phyloP scores from a whole-genome alignment of 2,797 vertebrate species.

The Chanos chanos region DNA sequence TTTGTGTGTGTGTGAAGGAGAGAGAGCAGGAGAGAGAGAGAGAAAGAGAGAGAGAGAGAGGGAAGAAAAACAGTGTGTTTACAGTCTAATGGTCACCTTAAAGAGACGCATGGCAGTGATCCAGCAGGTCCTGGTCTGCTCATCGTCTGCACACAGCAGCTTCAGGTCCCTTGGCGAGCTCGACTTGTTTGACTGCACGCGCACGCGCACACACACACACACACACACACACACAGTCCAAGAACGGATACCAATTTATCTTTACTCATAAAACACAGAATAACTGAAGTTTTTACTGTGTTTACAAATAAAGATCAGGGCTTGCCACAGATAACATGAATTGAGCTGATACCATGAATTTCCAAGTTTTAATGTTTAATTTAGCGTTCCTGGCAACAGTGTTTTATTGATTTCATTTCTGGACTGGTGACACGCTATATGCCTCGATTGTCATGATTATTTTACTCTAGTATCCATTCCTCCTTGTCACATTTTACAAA shows the following conservation, averaged over 20 bases:
- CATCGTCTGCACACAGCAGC: slow-evolving; percentile 94
- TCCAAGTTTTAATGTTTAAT: too few relatives aligned
- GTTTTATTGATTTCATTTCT: too few relatives aligned
- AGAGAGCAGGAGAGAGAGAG: not conserved
- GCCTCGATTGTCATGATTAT: not conserved
- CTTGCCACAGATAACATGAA: too few relatives aligned
- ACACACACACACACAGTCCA: not conserved
- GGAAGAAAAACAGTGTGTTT: slow-evolving; percentile 6
- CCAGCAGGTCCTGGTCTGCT: slow-evolving; percentile 93
- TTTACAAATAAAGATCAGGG: too few relatives aligned
- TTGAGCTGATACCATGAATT: too few relatives aligned
- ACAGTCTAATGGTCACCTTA: too few relatives aligned
- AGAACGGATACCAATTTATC: not conserved
- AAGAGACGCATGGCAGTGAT: slow-evolving; percentile 94
- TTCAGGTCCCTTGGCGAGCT: slow-evolving; percentile 89
- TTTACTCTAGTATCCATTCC: slow-evolving; percentile 1
- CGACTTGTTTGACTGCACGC: slow-evolving; percentile 82
- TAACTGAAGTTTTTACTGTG: too few relatives aligned
- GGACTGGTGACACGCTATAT: not conserved
- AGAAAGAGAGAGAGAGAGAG: not conserved
- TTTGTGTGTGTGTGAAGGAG: not conserved
- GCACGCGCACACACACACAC: not conserved
- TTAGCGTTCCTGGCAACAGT: too few relatives aligned
- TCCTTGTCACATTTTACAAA: slow-evolving; percentile 3
- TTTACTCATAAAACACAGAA: not conserved